Evolutionary conservation across 2,888 invertebrate species (phyloP), one percentile per base, ranked within the genome.

Genomic region (Microchrysa polita): DNA sequence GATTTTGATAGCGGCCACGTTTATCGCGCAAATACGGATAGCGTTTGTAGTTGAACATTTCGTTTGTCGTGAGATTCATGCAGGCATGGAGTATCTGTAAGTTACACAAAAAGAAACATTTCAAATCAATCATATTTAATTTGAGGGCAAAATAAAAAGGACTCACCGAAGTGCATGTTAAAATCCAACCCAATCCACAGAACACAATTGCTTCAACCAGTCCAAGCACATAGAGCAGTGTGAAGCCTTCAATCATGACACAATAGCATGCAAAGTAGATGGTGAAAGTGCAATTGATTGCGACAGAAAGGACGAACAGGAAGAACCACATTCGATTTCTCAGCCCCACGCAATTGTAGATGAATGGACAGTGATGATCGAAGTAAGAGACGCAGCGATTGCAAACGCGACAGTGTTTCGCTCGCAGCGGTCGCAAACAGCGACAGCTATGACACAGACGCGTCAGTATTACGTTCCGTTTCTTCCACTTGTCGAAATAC

Each of bases 291-390:
- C 94, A 94, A 84, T 95, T 94, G 76, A 95, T 91, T 10, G 95
- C 94, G 40, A 95, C 91, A 79, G 93, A 93, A 87, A 93, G 89
- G 1, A 95, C 94, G 82, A 96, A 96, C 73, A 94, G 85, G 82
- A 95, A 93, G 86, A 96, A 96, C 95, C 96, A 96, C 88, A 94
- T 93, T 80, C 96, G 90, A 85, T 97, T 97, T 75, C 92, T 90
- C 52, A 96, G 87, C 1, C 97, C 97, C 18, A 97, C 95, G 83
- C 97, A 97, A 83, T 97, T 97, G 85, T 96, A 95, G 79, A 97
- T 95, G 82, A 96, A 97, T 0, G 96, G 96, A 82, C 97, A 97
- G 83, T 97, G 96, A 84, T 97, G 96, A 83, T 97, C 96, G 81
- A 96, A 96, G 82, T 95, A 94, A 0, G 91, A 90, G 1, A 95